Conservation (phyloP, 1,140 invertebrate species). For the Drosophila hydei region DNA sequence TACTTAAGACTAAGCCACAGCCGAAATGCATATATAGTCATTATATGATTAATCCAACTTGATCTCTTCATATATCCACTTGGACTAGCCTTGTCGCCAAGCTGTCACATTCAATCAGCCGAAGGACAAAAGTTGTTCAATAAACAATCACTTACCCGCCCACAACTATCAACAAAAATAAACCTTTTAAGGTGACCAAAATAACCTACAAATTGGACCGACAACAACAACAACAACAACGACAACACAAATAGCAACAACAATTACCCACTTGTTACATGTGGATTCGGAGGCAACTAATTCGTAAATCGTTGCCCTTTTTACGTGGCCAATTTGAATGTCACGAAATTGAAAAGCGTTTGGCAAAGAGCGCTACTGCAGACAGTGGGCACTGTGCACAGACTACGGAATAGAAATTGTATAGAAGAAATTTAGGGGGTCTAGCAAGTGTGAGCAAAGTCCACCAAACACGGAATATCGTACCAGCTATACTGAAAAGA, state of each 20-base stretch:
- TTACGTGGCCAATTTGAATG: conserved; percentile 67
- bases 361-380: conserved; percentile 52
- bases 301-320: conserved; percentile 55
- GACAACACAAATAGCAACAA: conserved; percentile 5
- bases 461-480: too few relatives aligned
- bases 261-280: conserved; percentile 42
- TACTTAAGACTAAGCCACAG: too few relatives aligned
- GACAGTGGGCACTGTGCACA: conserved; percentile 13
- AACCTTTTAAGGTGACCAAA: conserved; percentile 16
- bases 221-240: conserved; percentile 9
- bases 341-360: conserved; percentile 67
- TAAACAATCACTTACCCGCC: conserved; percentile 28
- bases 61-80: conserved; percentile 9
- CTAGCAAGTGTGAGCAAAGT: too few relatives aligned
- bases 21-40: too few relatives aligned
- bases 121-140: conserved; percentile 13
- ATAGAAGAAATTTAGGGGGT: too few relatives aligned
- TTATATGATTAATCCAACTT: too few relatives aligned
- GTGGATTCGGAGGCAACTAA: conserved; percentile 14
- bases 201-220: conserved; percentile 11
- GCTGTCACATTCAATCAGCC: conserved; percentile 32
- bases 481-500: too few relatives aligned
- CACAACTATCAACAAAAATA: conserved; percentile 2
- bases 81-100: conserved; percentile 27
- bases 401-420: too few relatives aligned